Evolutionary conservation across 2,888 invertebrate species (phyloP).

Genomic region (Halictus ligatus): DNA sequence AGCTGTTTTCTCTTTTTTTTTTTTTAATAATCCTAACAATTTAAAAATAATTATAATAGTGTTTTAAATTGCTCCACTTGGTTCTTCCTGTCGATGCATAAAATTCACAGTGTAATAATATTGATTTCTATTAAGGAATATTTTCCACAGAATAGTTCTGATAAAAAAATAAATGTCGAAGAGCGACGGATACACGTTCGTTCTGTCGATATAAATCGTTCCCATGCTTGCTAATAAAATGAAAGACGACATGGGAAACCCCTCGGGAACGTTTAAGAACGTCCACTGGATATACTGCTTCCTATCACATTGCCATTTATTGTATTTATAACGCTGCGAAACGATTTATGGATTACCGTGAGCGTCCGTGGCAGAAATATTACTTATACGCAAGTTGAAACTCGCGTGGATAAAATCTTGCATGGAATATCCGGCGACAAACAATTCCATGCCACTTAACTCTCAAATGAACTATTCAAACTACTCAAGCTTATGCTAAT

Average conservation of each 20-base stretch:
- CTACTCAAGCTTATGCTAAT: too few relatives aligned
- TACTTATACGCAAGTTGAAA: neutral
- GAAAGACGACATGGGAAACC: slow-evolving; percentile 16
- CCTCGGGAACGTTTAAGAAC: slow-evolving; percentile 15
- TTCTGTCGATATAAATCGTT: neutral
- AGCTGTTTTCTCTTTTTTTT: too few relatives aligned
- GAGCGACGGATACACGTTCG: neutral
- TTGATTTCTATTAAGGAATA: too few relatives aligned
- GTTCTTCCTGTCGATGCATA: too few relatives aligned
- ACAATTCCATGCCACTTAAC: neutral
- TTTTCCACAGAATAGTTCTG: neutral
- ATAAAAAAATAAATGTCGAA: neutral
- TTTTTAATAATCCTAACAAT: too few relatives aligned
- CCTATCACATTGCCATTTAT: neutral
- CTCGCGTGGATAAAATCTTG: neutral
- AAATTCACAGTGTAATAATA: too few relatives aligned
- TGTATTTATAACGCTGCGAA: neutral
- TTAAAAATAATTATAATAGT: too few relatives aligned
- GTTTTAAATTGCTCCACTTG: too few relatives aligned
- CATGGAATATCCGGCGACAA: neutral
- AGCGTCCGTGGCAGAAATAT: neutral
- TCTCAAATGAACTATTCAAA: too few relatives aligned
- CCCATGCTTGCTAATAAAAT: neutral
- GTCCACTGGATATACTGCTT: neutral
- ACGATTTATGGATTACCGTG: slow-evolving; percentile 5